Evolutionary conservation across 1,140 invertebrate genomes (phyloP).

Genomic region (Anadara kagoshimensis): DNA sequence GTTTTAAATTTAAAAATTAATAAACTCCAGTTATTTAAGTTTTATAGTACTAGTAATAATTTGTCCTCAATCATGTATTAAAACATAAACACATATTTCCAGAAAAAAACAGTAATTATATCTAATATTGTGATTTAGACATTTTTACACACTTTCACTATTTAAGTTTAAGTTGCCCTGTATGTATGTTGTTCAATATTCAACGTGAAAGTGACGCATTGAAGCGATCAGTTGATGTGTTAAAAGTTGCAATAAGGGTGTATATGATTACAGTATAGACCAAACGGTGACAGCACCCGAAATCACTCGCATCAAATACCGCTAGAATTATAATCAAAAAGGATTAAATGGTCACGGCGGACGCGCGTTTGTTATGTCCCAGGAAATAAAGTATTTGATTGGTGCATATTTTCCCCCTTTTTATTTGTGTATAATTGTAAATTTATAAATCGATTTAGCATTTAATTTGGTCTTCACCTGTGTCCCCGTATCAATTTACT

Average conservation of each 20-base stretch:
- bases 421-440: constrained; percentile 22
- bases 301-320: constrained; percentile 1
- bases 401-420: constrained; percentile 19
- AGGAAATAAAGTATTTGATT: constrained; percentile 21
- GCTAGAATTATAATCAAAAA: not conserved
- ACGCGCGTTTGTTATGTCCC: constrained; percentile 7
- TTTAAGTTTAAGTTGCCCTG: not conserved
- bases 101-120: too few species aligned
- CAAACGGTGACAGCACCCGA: constrained; percentile 1
- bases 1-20: too few species aligned
- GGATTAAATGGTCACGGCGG: constrained; percentile 21
- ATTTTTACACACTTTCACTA: not conserved
- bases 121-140: too few species aligned
- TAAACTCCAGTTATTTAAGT: too few species aligned
- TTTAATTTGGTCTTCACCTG: constrained; percentile 9
- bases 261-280: not conserved
- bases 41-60: too few species aligned
- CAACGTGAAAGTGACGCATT: not conserved
- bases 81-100: too few species aligned
- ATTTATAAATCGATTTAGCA: constrained; percentile 32
- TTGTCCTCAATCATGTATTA: too few species aligned
- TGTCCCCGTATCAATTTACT: constrained; percentile 1
- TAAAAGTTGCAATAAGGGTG: not conserved
- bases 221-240: not conserved
- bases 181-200: not conserved